Base-by-base conservation (phyloP, 2,113 vertebrate species). In the Myotis lucifugus region DNA sequence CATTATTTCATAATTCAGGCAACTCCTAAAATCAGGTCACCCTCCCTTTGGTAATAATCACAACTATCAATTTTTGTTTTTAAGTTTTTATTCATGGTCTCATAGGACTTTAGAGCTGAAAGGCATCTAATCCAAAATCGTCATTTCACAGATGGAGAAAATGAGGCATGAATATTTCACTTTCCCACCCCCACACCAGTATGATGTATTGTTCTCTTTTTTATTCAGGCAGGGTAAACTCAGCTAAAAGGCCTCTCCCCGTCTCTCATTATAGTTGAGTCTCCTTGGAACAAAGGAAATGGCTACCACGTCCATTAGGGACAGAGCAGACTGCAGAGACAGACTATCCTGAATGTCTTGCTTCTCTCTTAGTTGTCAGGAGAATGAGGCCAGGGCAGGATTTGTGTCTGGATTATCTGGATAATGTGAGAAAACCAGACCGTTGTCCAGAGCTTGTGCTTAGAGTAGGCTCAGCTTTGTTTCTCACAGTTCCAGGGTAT, bases 81-180 rank as follows among this genome's bases (percentile, higher is more conserved):
- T 66, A 59, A 76, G 77, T 86, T 97, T 92, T 94, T 77, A 88
- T 48, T 81, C 52, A 19, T 61, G 73, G 25, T 27, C 13, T 78
- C 40, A 19, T 72, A 66, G 69, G 42, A 34, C 50, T 77, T 93
- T 50, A 69, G 69, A 88, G 88, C 15, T 54, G 15, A 61, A 76
- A 73, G 13, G 85, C 61, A 37, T 34, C 32, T 78, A 46, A 67
- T 90, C 6, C 15, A 79, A 27, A 88, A 46, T 88, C 29, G 25
- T 93, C 52, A 40, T 84, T 88, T 95, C 50, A 74, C 54, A 64
- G 25, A 42, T 73, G 74, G 29, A 40, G 59, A 91, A 85, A 79
- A 42, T 69, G 54, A 82, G 77, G 8, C 73, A 32, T 50, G 56
- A 74, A 37, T 40, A n/a, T 89, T 3, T 69, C 21, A 1, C 0